Conservation (phyloP, 2,113 vertebrate genomes). For the Oryzias javanicus region DNA sequence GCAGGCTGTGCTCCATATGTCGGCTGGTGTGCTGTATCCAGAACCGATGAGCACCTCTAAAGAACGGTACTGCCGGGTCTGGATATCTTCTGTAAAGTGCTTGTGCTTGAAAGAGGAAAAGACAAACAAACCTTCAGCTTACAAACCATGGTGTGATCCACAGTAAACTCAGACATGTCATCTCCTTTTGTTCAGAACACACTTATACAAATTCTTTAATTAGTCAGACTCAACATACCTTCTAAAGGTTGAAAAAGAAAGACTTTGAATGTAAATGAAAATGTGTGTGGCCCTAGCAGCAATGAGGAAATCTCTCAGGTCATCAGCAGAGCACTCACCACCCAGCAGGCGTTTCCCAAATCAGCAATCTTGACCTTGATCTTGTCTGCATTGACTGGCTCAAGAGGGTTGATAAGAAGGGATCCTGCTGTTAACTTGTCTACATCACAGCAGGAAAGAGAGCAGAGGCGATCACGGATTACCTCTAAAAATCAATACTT, state of each 20-base stretch:
- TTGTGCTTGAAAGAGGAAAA: conserved; percentile 80
- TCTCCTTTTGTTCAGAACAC: no score
- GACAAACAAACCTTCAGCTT: neutral
- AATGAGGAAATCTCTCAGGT: conserved; percentile 58
- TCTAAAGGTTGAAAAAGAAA: no score
- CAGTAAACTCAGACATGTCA: no score
- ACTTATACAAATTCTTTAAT: no score
- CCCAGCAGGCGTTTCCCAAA: conserved; percentile 98
- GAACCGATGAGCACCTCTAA: conserved; percentile 93
- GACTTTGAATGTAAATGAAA: conserved; percentile 18
- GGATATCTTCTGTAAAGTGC: conserved; percentile 98
- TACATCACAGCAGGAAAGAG: conserved; percentile 53
- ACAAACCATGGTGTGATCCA: no score
- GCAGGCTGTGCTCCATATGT: conserved; percentile 98
- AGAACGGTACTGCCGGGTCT: conserved; percentile 95
- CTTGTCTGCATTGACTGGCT: conserved; percentile 92
- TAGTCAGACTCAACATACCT: no score
- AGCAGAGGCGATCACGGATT: neutral
- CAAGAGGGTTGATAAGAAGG: conserved; percentile 95
- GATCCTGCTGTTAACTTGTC: conserved; percentile 88
- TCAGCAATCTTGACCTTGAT: conserved; percentile 99
- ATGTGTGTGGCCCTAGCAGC: conserved; percentile 8
- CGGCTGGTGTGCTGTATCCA: conserved; percentile 93
- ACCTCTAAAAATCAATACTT: neutral
- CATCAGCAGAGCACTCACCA: conserved; percentile 83